Evolutionary conservation across 2,888 invertebrate species (phyloP), one percentile per base, ranked within the genome.

Genomic region (Alentia gelatinosa): DNA sequence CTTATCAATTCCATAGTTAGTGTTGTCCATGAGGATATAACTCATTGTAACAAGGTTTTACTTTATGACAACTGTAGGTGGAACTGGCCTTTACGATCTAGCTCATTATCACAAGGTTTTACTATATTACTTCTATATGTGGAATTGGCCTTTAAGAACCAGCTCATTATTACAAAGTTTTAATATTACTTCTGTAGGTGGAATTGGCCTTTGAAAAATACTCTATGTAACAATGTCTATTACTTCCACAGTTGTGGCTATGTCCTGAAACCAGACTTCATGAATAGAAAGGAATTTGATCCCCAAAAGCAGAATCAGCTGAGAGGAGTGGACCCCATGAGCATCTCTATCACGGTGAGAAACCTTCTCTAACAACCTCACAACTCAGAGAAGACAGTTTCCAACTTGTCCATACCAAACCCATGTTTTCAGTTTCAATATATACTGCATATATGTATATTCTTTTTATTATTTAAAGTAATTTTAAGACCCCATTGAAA

Each of bases 221-320:
- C 47, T 12, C 47, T 12, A 15, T n/a, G 5, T 63, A 19, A 5
- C 5, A 63, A n/a, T 63, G 63, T 63, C 88, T 79, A 50, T 89
- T 3, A 47, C 47, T n/a, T n/a, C 39, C 63, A 63, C 26, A 92
- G 97, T 42, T 99, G 98, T 96, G 99, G 99, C 0, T 99, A 98
- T 95, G 97, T 99, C 0, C 96, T 99, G 90, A 98, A 98, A 95
- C 99, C 99, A 0, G 97, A 98, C 1, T 98, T 98, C 93, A 98
- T 99, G 98, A 97, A 97, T 90, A 96, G 97, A 0, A 98, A 98
- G 35, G 94, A 95, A 30, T 97, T 95, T 95, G 98, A 98, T 96
- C 98, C 98, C 0, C 97, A 97, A 93, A 98, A 98, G 93, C 95
- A 95, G 89, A 92, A 94, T n/a, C 92, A 94, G 0, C 93, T 95